Evolutionary conservation across 2,113 vertebrate species (phyloP).

Genomic region (Pomatostomus ruficeps): DNA sequence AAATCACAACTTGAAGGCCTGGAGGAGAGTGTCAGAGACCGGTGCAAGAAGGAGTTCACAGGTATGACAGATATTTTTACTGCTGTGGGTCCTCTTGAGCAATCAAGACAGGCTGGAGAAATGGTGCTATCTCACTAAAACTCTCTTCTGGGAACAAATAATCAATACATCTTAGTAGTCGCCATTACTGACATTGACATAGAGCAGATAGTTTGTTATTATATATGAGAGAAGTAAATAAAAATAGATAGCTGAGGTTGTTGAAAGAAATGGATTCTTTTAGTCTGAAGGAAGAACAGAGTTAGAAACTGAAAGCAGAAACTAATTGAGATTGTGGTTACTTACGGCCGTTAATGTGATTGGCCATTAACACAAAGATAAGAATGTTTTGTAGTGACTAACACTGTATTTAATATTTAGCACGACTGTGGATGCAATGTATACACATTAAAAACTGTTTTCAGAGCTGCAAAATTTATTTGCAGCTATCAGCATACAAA

Average conservation of each 20-base stretch:
- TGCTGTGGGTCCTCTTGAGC: neutral
- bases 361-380: neutral
- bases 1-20: conserved; percentile 91
- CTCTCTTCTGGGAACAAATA: neutral
- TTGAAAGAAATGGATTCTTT: neutral
- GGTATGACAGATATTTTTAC: conserved; percentile 64
- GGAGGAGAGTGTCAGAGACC: conserved; percentile 94
- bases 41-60: conserved; percentile 98
- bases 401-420: neutral
- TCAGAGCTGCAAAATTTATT: neutral
- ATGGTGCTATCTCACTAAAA: neutral
- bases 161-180: neutral
- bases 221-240: neutral
- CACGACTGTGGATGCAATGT: neutral
- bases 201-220: neutral
- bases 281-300: neutral
- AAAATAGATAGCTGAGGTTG: neutral
- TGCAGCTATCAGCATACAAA: neutral
- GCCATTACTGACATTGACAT: neutral
- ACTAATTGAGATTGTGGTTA: neutral
- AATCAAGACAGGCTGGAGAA: neutral
- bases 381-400: neutral
- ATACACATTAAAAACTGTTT: neutral
- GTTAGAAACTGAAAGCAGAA: neutral
- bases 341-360: neutral